These are phyloP conservation scores for Torymus tubicola DNA, from an alignment of 2,888 invertebrate species.

Conservation along the genomic window DNA sequence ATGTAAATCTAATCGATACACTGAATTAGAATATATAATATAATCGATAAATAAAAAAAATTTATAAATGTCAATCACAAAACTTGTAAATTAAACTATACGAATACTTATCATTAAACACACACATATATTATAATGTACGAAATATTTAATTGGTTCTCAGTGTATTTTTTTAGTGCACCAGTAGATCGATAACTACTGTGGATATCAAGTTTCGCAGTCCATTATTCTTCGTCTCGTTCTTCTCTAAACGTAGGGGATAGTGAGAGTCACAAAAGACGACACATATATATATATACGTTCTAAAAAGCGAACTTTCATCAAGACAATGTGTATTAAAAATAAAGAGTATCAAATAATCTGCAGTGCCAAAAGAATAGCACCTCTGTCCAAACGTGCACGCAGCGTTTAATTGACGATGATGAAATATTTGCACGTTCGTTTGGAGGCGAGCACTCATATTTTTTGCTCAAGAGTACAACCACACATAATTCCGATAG, in stretches of 20 bases:
- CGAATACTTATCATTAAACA: too few relatives aligned
- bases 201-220: too few relatives aligned
- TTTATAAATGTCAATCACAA: constrained; percentile 1
- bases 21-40: background rate
- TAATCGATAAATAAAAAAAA: background rate
- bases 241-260: constrained; percentile 4
- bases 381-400: constrained; percentile 3
- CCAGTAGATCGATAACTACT: background rate
- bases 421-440: constrained; percentile 2
- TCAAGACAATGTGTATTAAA: background rate
- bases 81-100: background rate
- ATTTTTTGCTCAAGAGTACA: constrained; percentile 40
- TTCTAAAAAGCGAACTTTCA: background rate
- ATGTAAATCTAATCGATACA: background rate
- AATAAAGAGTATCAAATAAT: background rate
- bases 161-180: constrained; percentile 22
- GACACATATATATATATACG: too few relatives aligned
- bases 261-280: background rate
- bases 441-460: constrained; percentile 11
- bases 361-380: constrained; percentile 12
- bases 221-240: background rate
- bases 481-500: background rate
- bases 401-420: background rate
- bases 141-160: constrained; percentile 32
- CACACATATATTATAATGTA: background rate